A percentile compares a stretch with the other conserved stretches of the same genome.
Conservation (phyloP, 2,888 invertebrate genomes). For the Gandaritis pyraliata region DNA sequence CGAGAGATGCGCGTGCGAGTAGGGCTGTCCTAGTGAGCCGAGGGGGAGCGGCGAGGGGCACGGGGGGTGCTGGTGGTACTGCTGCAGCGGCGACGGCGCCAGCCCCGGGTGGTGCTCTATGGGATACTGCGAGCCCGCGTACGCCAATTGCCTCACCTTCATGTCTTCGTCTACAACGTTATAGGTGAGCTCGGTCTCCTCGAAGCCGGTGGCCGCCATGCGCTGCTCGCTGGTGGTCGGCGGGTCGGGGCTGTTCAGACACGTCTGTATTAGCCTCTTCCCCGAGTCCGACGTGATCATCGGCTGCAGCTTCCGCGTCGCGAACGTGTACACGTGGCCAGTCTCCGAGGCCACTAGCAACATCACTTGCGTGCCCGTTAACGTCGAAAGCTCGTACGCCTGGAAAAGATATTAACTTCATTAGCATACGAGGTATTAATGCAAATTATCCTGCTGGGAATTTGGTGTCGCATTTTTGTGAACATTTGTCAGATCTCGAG, state of each 20-base stretch:
- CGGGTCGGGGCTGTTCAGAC: conserved; percentile 98
- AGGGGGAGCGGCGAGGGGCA: conserved; percentile 90
- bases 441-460: conserved; percentile 28
- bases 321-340: conserved; percentile 99
- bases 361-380: conserved; percentile 99
- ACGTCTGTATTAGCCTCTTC: conserved; percentile 99
- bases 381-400: conserved; percentile 99
- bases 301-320: conserved; percentile 98
- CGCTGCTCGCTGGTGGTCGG: conserved; percentile 94
- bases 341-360: conserved; percentile 99
- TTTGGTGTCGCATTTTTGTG: conserved; percentile 42
- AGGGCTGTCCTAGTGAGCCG: conserved; percentile 78
- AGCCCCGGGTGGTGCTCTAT: conserved; percentile 87
- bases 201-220: conserved; percentile 99
- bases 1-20: conserved; percentile 82
- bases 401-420: conserved; percentile 72
- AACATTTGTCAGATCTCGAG: conserved; percentile 48
- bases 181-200: conserved; percentile 99
- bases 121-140: conserved; percentile 90
- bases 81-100: conserved; percentile 87
- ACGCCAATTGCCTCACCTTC: conserved; percentile 98
- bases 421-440: conserved; percentile 35
- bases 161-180: conserved; percentile 97
- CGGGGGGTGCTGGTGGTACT: conserved; percentile 89
- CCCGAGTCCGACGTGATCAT: conserved; percentile 99